Evolutionary conservation across 2,888 invertebrate genomes (phyloP).

Genomic region (Aquatica leii): DNA sequence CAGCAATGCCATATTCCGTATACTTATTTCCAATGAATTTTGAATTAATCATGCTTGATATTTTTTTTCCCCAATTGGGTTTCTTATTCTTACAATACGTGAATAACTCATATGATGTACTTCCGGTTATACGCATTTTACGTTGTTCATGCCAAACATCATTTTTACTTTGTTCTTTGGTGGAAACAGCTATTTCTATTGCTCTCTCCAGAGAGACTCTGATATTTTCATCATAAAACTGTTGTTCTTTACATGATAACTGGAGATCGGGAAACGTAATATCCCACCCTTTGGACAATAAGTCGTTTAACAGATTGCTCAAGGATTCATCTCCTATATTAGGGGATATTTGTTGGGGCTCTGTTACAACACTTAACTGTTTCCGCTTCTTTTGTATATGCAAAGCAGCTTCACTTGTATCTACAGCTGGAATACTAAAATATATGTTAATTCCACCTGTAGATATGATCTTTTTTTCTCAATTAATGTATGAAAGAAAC

Average conservation of each 20-base stretch:
- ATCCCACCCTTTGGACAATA: neutral
- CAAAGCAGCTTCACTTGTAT: slow-evolving; percentile 1
- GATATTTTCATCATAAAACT: no score
- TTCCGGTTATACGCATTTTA: neutral
- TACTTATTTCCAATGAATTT: no score
- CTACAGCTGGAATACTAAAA: neutral
- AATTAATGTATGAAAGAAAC: neutral
- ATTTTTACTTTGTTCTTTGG: neutral
- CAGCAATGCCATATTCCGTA: no score
- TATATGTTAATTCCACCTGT: neutral
- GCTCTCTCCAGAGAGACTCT: slow-evolving; percentile 2
- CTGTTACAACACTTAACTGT: neutral
- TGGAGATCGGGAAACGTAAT: no score
- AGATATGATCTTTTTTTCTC: neutral
- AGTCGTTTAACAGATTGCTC: neutral
- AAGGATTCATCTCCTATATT: neutral
- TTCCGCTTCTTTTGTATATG: slow-evolving; percentile 4
- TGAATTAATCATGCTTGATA: neutral
- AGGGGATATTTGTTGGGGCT: neutral
- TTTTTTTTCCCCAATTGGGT: slow-evolving; percentile 7
- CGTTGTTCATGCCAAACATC: neutral
- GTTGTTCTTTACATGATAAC: no score
- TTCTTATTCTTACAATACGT: neutral
- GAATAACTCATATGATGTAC: neutral
- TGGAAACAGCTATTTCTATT: neutral